Conservation (phyloP, 2,888 invertebrate species). For the Lysandra bellargus region DNA sequence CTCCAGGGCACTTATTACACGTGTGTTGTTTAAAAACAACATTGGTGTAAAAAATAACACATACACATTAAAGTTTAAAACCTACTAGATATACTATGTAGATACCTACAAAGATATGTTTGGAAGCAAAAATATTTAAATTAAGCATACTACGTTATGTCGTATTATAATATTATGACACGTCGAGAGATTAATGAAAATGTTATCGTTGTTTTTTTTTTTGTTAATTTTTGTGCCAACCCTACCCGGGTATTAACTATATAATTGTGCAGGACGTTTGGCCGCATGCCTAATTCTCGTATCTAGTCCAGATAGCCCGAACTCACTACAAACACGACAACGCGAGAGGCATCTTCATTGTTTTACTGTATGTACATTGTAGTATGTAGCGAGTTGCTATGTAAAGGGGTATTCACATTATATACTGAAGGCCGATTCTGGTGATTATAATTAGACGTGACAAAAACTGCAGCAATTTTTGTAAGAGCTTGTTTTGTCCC, state of each 20-base stretch:
- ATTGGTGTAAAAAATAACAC: too few species aligned
- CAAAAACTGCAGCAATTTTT: not conserved
- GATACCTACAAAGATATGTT: too few species aligned
- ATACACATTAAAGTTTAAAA: too few species aligned
- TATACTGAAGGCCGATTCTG: not conserved
- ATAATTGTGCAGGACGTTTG: constrained; percentile 43
- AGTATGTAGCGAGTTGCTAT: not conserved
- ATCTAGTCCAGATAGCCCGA: constrained; percentile 41
- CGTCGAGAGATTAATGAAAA: too few species aligned
- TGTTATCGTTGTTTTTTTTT: too few species aligned
- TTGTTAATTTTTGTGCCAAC: constrained; percentile 31
- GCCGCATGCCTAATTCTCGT: constrained; percentile 43
- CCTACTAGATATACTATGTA: too few species aligned
- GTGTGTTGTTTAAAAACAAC: too few species aligned
- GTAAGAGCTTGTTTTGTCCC: too few species aligned
- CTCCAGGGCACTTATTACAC: too few species aligned
- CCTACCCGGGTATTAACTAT: constrained; percentile 40
- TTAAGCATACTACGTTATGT: too few species aligned
- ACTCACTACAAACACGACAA: constrained; percentile 28
- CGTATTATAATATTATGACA: too few species aligned
- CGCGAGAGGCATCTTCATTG: constrained; percentile 29
- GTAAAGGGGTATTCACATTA: not conserved
- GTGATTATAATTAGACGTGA: not conserved
- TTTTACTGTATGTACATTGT: constrained; percentile 28
- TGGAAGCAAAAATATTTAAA: too few species aligned